Evolutionary conservation across 2,113 vertebrate species (phyloP).

Genomic region (cat (Felis catus)): DNA sequence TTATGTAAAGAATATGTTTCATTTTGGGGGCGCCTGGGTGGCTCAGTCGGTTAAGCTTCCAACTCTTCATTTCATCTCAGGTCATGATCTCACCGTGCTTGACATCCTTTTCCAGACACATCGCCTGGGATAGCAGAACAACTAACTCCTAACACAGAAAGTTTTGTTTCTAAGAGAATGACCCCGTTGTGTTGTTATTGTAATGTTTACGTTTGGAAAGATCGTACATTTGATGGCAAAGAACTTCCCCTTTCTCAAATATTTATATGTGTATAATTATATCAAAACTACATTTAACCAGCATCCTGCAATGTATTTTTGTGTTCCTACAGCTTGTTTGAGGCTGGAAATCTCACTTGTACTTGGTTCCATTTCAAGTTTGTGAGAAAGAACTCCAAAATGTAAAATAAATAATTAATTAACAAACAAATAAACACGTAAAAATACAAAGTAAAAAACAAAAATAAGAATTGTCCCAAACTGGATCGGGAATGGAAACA

Average conservation of each 20-base stretch:
- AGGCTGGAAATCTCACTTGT: not conserved
- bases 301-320: not conserved
- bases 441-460: not conserved
- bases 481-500: not conserved
- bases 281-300: not conserved
- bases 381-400: no score
- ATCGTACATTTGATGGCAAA: not conserved
- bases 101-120: not conserved
- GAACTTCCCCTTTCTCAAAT: not conserved
- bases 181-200: not conserved
- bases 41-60: no score
- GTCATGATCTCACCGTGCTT: no score
- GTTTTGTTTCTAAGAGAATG: not conserved
- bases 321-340: not conserved
- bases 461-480: not conserved
- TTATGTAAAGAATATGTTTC: no score
- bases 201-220: not conserved
- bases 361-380: not conserved
- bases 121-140: not conserved
- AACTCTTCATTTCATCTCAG: no score
- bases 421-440: no score
- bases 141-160: not conserved
- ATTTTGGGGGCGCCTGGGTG: no score
- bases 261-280: constrained; percentile 15
- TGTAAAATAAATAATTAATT: no score